Conservation (phyloP, 1,140 invertebrate species). For the Phymastichus coffea region DNA sequence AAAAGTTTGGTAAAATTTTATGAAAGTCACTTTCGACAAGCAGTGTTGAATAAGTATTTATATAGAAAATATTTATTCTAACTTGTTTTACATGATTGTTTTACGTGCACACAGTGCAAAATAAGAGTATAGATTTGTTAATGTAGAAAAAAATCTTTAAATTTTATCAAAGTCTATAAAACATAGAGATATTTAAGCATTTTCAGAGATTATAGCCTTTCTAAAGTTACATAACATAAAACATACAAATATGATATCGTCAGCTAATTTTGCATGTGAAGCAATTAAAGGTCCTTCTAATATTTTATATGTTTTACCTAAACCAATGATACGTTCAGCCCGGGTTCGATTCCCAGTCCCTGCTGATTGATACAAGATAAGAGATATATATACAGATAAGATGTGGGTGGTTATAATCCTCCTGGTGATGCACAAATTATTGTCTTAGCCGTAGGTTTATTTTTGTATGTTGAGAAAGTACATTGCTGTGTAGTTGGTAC, state of each 20-base stretch:
- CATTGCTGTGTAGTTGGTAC: not conserved
- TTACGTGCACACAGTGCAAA: not conserved
- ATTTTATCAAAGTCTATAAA: not conserved
- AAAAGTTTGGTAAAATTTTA: conserved; percentile 5
- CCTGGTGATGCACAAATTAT: not conserved
- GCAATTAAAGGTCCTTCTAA: not conserved
- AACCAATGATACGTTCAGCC: not conserved
- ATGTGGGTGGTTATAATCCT: not conserved
- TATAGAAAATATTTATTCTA: not conserved
- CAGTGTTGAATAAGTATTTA: not conserved
- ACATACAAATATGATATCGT: not conserved
- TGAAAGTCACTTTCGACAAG: not conserved
- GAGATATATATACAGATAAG: not conserved
- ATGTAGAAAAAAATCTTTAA: not conserved
- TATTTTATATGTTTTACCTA: not conserved
- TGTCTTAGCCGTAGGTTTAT: not conserved
- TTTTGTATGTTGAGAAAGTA: not conserved
- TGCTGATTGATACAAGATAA: not conserved
- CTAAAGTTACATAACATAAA: not conserved
- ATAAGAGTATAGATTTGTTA: not conserved
- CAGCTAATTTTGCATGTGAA: not conserved
- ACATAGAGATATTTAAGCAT: not conserved
- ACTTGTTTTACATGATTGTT: not conserved
- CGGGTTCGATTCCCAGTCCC: not conserved
- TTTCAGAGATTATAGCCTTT: not conserved